phyloP scores from a whole-genome alignment of 2,113 vertebrate species.

The Lagopus leucura region DNA sequence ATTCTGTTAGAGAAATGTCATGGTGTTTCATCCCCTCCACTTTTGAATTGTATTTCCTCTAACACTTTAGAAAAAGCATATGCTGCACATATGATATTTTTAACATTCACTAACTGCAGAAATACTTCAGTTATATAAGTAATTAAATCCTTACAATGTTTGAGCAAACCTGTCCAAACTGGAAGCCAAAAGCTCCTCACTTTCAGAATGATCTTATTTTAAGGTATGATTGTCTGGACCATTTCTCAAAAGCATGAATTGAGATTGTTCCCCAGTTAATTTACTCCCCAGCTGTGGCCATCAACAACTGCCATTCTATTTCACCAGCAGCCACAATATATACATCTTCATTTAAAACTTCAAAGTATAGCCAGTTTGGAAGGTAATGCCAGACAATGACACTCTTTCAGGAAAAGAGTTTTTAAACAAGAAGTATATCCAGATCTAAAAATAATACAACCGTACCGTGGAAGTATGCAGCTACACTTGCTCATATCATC shows the following conservation, averaged over 20 bases:
- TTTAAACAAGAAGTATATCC: conserved; percentile 49
- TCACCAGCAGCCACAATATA: conserved; percentile 46
- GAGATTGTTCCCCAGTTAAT: not conserved
- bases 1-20: not conserved
- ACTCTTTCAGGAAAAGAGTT: conserved; percentile 10
- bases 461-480: not conserved
- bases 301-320: not conserved
- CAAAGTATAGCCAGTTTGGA: conserved; percentile 14
- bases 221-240: not conserved
- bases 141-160: not conserved
- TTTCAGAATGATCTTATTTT: conserved; percentile 33
- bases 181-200: conserved; percentile 1
- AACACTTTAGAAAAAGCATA: conserved; percentile 2
- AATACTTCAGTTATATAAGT: conserved; percentile 21
- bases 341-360: conserved; percentile 55
- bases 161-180: not conserved
- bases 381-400: not conserved
- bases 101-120: conserved; percentile 30
- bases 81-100: conserved; percentile 4
- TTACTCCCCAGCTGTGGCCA: conserved; percentile 46
- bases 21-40: not conserved
- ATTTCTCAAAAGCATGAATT: not conserved
- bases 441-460: not conserved
- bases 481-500: not conserved
- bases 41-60: conserved; percentile 21